Evolutionary conservation across 2,888 invertebrate genomes (phyloP).

Genomic region (Eupithecia subumbrata): DNA sequence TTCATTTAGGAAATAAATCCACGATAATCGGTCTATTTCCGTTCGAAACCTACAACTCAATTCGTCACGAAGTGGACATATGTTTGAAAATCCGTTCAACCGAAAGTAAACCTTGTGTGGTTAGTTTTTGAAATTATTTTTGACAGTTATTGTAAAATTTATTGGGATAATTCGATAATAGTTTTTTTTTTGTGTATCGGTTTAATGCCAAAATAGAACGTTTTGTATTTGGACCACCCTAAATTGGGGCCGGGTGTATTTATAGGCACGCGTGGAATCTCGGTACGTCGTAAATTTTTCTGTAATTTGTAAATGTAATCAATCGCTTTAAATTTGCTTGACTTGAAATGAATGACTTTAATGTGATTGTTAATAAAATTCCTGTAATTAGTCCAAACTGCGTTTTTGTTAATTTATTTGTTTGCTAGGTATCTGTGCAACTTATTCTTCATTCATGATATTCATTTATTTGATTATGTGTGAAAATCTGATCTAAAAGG

Average conservation of each 20-base stretch:
- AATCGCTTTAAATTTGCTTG: not conserved
- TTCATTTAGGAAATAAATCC: constrained; percentile 56
- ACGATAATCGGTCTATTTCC: constrained; percentile 78
- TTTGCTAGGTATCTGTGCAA: too few species aligned
- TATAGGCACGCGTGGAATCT: constrained; percentile 6
- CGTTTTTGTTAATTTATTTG: too few species aligned
- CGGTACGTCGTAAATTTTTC: not conserved
- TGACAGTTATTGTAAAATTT: constrained; percentile 14
- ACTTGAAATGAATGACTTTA: not conserved
- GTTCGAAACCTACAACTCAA: constrained; percentile 63
- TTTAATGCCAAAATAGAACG: constrained; percentile 40
- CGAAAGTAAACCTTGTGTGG: constrained; percentile 21
- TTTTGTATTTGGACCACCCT: constrained; percentile 25
- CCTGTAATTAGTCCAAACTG: too few species aligned
- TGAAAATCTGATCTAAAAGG: too few species aligned
- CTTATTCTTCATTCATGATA: too few species aligned
- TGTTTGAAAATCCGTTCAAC: constrained; percentile 13
- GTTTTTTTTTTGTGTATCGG: constrained; percentile 35
- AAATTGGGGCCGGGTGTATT: constrained; percentile 11
- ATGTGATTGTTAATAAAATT: not conserved
- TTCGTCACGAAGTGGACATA: constrained; percentile 43
- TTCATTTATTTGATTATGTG: too few species aligned
- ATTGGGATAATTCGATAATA: constrained; percentile 42
- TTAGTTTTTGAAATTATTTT: not conserved
- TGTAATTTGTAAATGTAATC: not conserved